Percentiles rank a stretch among this genome's conserved stretches.
phyloP scores from a whole-genome alignment of 1,140 invertebrate genomes.

The Notospermus geniculatus region DNA sequence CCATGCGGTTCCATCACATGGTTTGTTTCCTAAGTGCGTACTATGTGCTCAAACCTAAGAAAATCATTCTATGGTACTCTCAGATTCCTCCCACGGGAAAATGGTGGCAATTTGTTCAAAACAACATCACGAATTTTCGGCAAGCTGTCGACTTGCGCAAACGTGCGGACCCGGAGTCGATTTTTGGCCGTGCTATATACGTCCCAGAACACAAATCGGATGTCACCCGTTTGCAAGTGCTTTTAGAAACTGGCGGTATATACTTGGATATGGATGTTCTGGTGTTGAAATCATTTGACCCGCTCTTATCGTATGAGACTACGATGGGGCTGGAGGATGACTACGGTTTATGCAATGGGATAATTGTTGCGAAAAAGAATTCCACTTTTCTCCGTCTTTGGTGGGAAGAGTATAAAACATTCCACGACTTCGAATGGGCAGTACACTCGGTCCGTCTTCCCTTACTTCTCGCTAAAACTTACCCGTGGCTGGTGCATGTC shows the following conservation, averaged over 20 bases:
- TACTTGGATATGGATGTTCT: slow-evolving; percentile 3
- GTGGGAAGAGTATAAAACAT: slow-evolving; percentile 10
- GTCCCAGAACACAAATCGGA: slow-evolving; percentile 8
- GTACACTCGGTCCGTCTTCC: slow-evolving; percentile 5
- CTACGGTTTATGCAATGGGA: slow-evolving; percentile 10
- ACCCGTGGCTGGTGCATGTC: slow-evolving; percentile 7
- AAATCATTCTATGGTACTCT: slow-evolving; percentile 14
- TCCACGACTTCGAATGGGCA: slow-evolving; percentile 10
- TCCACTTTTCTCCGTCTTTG: slow-evolving; percentile 15
- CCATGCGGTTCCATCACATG: slow-evolving; percentile 12
- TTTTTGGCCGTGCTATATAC: background rate
- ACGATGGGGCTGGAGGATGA: slow-evolving; percentile 8
- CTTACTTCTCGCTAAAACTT: background rate
- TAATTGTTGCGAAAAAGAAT: slow-evolving; percentile 11
- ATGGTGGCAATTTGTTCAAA: background rate
- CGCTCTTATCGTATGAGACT: background rate
- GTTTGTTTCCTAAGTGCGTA: slow-evolving; percentile 5
- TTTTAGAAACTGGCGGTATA: background rate
- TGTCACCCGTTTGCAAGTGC: background rate
- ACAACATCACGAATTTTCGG: background rate
- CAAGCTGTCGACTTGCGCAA: background rate
- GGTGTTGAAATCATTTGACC: background rate
- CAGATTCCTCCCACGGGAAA: background rate
- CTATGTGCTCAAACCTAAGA: background rate
- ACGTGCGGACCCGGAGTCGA: background rate